Conservation (phyloP, 2,888 invertebrate species). For the Isotomurus palustris region DNA sequence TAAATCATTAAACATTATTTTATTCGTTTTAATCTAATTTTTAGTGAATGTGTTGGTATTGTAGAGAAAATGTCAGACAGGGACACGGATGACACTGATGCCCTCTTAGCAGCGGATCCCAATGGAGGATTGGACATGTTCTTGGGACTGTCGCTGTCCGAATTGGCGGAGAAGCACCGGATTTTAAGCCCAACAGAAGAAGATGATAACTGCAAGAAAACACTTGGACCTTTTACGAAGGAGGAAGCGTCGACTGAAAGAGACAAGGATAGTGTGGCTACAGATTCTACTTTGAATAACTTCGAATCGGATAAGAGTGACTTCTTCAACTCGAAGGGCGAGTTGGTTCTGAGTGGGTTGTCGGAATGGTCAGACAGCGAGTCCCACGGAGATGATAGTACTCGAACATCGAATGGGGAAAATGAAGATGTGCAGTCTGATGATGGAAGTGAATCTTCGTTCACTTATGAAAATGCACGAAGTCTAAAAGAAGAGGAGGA, state of each 20-base stretch:
- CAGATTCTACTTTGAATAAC: not conserved
- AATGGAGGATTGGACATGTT: conserved; percentile 24
- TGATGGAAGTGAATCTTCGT: conserved; percentile 11
- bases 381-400: not conserved
- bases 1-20: not conserved
- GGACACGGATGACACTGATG: conserved; percentile 42
- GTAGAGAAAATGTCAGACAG: too few species aligned
- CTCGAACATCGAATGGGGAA: conserved; percentile 1
- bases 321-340: conserved; percentile 36
- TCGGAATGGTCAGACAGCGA: conserved; percentile 20
- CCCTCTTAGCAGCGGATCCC: conserved; percentile 32
- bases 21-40: too few species aligned
- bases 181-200: not conserved
- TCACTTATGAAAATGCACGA: conserved; percentile 3
- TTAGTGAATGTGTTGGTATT: too few species aligned
- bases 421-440: conserved; percentile 17
- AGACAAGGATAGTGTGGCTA: not conserved
- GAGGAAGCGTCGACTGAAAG: not conserved
- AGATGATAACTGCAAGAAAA: too few species aligned
- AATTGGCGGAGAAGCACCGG: conserved; percentile 14
- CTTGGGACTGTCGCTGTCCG: conserved; percentile 20
- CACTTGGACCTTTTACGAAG: too few species aligned
- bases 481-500: not conserved
- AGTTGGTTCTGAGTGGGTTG: conserved; percentile 28
- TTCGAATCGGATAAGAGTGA: conserved; percentile 23